Base-by-base conservation (phyloP, 2,113 vertebrate genomes). In the Corythornis madagascariensis region DNA sequence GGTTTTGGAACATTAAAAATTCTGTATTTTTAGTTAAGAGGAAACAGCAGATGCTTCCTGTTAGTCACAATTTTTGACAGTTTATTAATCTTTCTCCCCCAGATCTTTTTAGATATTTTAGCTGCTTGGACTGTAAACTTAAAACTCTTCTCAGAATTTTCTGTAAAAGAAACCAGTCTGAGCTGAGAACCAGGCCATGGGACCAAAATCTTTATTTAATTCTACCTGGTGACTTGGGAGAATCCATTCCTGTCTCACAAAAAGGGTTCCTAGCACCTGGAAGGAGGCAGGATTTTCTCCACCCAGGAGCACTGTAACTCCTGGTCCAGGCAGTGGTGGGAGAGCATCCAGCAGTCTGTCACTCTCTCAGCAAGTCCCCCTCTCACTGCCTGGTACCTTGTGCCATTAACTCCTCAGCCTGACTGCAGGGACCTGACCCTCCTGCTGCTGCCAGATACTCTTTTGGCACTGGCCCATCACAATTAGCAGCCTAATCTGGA, bases 21-120 rank as follows among this genome's bases (percentile, higher is more conserved):
- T 89, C 95, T 64, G 83, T 89, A 92, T 94, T 96, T 96, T 94
- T 95, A 92, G 92, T 95, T 67, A 87, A 91, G 83, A 97, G 95
- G 96, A 97, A 97, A 57, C 40, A 95, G 75, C 96, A 97, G 96
- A 83, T 97, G 96, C 95, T 96, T 97, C 96, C 96, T 97, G 96
- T 97, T 97, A 96, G 96, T 94, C 90, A 94, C 77, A 75, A 21
- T 66, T 92, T 95, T 93, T 89, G 91, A 91, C 95, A 89, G 90
- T 97, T 95, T 95, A 93, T 97, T 95, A 92, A 92, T 93, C 85
- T 92, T 93, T 91, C 67, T 87, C 38, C 92, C 50, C 60, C 70
- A n/a, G 38, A 19, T 90, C 67, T 53, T 86, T 92, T 89, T 48
- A 88, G 70, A n/a, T 94, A 56, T 61, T 94, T 95, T 59, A 76